A percentile compares a stretch with the other conserved stretches of the same genome.
phyloP scores from a whole-genome alignment of 2,888 invertebrate genomes.

The Drosophila longiperda region DNA sequence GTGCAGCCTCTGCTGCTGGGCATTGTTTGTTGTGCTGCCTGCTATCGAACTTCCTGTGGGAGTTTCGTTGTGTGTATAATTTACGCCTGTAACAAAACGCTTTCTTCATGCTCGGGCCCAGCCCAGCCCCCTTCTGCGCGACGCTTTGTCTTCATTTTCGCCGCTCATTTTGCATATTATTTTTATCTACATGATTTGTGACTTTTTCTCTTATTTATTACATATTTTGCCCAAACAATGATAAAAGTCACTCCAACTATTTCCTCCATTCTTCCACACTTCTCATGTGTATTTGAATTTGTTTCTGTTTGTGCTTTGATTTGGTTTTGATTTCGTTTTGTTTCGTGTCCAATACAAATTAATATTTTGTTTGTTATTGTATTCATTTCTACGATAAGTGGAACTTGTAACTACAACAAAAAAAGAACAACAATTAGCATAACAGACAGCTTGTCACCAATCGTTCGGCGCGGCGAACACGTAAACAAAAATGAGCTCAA shows the following conservation, averaged over 20 bases:
- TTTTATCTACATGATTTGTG: constrained; percentile 59
- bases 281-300: constrained; percentile 5
- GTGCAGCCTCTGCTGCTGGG: constrained; percentile 32
- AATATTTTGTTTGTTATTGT: constrained; percentile 40
- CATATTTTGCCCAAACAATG: constrained; percentile 34
- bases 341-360: constrained; percentile 46
- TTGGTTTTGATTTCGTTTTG: constrained; percentile 26
- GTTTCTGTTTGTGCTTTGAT: background rate
- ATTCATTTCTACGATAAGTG: constrained; percentile 19
- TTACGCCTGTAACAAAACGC: constrained; percentile 70
- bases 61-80: constrained; percentile 63
- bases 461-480: constrained; percentile 16
- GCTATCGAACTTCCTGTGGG: constrained; percentile 81
- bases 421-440: constrained; percentile 36
- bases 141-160: constrained; percentile 26
- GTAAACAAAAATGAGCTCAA: constrained; percentile 43
- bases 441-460: constrained; percentile 68
- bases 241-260: constrained; percentile 16
- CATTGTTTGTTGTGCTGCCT: constrained; percentile 45
- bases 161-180: constrained; percentile 52
- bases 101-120: constrained; percentile 34
- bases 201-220: constrained; percentile 39
- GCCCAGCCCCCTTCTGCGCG: background rate
- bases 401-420: constrained; percentile 25
- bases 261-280: background rate